These are phyloP conservation scores for Agrotis clavis DNA, from an alignment of 2,888 invertebrate species.

Conservation along the genomic window DNA sequence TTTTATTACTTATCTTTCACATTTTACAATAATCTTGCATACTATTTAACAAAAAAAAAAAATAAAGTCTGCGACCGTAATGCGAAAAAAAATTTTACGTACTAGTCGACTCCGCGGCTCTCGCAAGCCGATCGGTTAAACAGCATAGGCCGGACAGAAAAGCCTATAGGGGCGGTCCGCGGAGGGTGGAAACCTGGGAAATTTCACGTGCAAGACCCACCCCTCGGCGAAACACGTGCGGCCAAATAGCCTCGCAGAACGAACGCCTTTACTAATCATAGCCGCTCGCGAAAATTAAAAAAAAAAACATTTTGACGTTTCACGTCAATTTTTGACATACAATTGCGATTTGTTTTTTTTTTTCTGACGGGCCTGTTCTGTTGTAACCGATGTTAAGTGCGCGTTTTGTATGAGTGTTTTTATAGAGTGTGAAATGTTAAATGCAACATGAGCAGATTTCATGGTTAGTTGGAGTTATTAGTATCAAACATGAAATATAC, in stretches of 20 bases:
- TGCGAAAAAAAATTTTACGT: slow-evolving; percentile 33
- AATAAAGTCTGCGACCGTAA: not conserved
- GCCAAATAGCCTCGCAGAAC: slow-evolving; percentile 88
- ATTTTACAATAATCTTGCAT: not conserved
- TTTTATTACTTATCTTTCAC: slow-evolving; percentile 9
- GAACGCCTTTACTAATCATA: slow-evolving; percentile 88
- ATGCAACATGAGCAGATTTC: slow-evolving; percentile 87
- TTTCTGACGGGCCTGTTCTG: slow-evolving; percentile 47
- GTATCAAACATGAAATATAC: slow-evolving; percentile 76
- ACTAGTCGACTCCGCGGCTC: slow-evolving; percentile 77
- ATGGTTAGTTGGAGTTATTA: slow-evolving; percentile 87
- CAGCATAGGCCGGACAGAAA: slow-evolving; percentile 91
- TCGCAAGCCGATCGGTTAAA: slow-evolving; percentile 88
- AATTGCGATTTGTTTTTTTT: slow-evolving; percentile 48
- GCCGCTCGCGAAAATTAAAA: slow-evolving; percentile 85
- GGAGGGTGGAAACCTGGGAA: slow-evolving; percentile 91
- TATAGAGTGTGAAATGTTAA: slow-evolving; percentile 85
- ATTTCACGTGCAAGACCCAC: slow-evolving; percentile 90
- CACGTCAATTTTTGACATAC: slow-evolving; percentile 61
- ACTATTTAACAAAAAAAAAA: not conserved
- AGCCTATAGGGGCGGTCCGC: slow-evolving; percentile 91
- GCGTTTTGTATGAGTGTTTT: slow-evolving; percentile 80
- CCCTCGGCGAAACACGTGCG: slow-evolving; percentile 88
- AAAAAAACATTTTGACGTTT: slow-evolving; percentile 73
- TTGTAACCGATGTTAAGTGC: slow-evolving; percentile 80